Base-by-base conservation (phyloP, 2,797 vertebrate species). In the Oreonectes daqikongensis region DNA sequence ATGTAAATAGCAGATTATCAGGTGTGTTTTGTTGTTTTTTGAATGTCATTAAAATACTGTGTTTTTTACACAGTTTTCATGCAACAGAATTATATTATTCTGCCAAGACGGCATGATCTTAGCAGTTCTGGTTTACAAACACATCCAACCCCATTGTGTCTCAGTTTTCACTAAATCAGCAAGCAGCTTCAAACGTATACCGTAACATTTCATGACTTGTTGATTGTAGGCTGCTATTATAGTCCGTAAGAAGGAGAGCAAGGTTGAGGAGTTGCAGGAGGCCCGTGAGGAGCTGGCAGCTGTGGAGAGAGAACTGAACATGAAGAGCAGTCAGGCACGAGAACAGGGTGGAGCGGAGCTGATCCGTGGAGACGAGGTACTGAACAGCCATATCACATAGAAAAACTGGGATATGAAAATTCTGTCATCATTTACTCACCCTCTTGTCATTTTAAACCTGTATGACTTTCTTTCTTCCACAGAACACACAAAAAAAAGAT, bases 251-350 rank as follows among this genome's bases (percentile, higher is more conserved):
- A 99, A 98, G 89, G 96, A 96, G 87, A 93, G 93, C 3, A 98
- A 96, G 87, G 96, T 95, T 1, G 95, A 99, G 86, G 95, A 98
- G 85, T 92, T 99, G 14, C 96, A 99, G 88, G 95, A 95, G 83
- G 92, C 94, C 7, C 95, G 94, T 81, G 97, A 99, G 80, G 95
- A 97, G 86, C 84, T 98, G 87, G 84, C 90, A 0, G 87, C 72
- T 4, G 73, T 92, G 4, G 95, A 98, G 79, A 94, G 78, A 82
- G 94, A 97, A 84, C 87, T 95, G 85, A 90, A 87, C n/a, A 89
- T 93, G 77, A 97, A 94, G 91, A 93, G 80, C 72, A 93, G 52
- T 75, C 93, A 94, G 88, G 90, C 91, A 67, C 92, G 87, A 0
- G 89, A 91, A 76, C 76, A 91, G 6, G 93, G 93, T 17, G 95